These are phyloP conservation scores for Heliothis peltigera DNA, from an alignment of 2,888 invertebrate genomes.

Conservation along the genomic window DNA sequence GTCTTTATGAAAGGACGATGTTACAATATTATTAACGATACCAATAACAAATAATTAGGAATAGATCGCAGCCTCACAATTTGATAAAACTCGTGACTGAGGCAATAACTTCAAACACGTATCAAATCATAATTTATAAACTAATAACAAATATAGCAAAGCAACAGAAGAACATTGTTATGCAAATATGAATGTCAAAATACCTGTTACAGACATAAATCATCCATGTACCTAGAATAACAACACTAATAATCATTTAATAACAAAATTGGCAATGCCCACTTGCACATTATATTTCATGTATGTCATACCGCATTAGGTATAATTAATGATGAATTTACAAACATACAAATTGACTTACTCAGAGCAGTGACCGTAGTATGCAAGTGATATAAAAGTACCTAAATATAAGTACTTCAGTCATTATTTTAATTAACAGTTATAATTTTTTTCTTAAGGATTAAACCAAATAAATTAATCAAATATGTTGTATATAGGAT, in stretches of 20 bases:
- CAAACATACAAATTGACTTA: constrained; percentile 1
- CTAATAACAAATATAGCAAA: neutral
- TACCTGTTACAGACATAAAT: constrained; percentile 23
- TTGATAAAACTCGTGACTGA: neutral
- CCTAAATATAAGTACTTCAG: no score
- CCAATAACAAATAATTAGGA: no score
- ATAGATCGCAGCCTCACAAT: neutral
- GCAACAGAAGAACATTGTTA: constrained; percentile 2
- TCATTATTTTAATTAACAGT: no score
- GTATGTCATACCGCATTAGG: constrained; percentile 4
- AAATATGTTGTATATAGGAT: no score
- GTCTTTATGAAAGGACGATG: no score
- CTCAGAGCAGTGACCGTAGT: no score
- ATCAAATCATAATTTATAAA: constrained; percentile 7
- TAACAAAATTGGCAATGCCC: constrained; percentile 22
- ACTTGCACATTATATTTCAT: constrained; percentile 13
- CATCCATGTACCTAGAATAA: constrained; percentile 24
- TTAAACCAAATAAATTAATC: no score
- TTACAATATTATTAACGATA: no score
- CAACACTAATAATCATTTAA: constrained; percentile 17
- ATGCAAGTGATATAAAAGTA: no score
- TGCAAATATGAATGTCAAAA: constrained; percentile 17
- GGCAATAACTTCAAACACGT: neutral
- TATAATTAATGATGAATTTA: constrained; percentile 8
- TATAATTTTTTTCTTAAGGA: no score